Conservation (phyloP, 2,888 invertebrate genomes). For the Germaria angustata region DNA sequence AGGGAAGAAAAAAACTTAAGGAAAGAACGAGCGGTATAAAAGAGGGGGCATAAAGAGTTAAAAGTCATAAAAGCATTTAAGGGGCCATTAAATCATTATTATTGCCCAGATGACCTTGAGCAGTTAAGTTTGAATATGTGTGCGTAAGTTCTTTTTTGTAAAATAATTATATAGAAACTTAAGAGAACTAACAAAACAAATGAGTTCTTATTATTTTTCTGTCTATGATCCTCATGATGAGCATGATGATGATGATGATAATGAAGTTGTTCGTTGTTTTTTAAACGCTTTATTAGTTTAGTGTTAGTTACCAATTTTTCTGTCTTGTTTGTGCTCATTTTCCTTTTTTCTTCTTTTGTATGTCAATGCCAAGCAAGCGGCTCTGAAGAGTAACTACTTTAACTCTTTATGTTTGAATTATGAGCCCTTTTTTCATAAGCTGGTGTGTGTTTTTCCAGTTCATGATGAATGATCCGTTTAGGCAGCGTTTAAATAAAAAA, state of each 20-base stretch:
- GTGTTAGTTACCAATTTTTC: constrained; percentile 8
- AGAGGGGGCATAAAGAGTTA: constrained; percentile 69
- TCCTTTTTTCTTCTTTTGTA: not conserved
- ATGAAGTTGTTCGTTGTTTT: not conserved
- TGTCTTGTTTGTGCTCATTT: not conserved
- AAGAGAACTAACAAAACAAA: constrained; percentile 9
- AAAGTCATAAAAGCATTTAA: constrained; percentile 79
- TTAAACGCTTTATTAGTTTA: constrained; percentile 47
- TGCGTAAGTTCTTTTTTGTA: constrained; percentile 1
- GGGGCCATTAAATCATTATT: constrained; percentile 79
- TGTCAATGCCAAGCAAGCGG: constrained; percentile 50
- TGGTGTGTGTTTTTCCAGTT: not conserved
- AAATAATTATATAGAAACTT: constrained; percentile 14
- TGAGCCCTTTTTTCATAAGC: constrained; percentile 1
- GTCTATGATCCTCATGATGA: not conserved
- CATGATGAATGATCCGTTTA: constrained; percentile 3
- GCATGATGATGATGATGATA: not conserved
- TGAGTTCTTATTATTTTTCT: constrained; percentile 26
- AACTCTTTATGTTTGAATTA: constrained; percentile 38
- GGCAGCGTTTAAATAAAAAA: not conserved
- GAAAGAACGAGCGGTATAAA: not conserved
- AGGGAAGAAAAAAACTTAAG: not conserved
- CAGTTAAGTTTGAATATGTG: constrained; percentile 47
- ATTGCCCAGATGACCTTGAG: constrained; percentile 78
- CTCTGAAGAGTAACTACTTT: not conserved